Conservation (phyloP, 2,888 invertebrate genomes). For the Tetramorium bicarinatum region DNA sequence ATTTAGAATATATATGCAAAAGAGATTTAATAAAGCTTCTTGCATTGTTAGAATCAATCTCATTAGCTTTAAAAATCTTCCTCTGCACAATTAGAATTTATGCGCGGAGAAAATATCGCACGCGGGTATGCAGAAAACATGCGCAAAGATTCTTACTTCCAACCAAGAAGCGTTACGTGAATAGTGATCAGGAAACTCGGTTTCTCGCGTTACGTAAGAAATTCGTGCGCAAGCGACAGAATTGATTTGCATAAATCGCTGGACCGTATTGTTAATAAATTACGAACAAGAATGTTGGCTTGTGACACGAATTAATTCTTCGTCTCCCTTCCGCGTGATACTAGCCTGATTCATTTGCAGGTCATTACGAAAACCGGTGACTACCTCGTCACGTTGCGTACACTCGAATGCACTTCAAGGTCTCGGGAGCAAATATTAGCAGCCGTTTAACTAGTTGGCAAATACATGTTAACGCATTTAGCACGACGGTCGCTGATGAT, state of each 20-base stretch:
- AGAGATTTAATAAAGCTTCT: not conserved
- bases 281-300: not conserved
- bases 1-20: not conserved
- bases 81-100: not conserved
- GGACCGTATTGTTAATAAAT: slow-evolving; percentile 5
- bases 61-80: not conserved
- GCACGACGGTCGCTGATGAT: slow-evolving; percentile 38
- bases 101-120: not conserved
- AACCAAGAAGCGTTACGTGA: slow-evolving; percentile 21
- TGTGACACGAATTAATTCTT: slow-evolving; percentile 55
- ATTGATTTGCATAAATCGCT: slow-evolving; percentile 5
- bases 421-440: slow-evolving; percentile 63
- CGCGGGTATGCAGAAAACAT: not conserved
- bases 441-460: slow-evolving; percentile 71
- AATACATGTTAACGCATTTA: slow-evolving; percentile 71
- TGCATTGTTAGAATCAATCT: not conserved
- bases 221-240: not conserved
- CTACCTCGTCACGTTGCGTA: slow-evolving; percentile 57
- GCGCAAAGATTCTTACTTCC: slow-evolving; percentile 1
- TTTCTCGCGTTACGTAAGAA: slow-evolving; percentile 34
- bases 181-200: slow-evolving; percentile 9
- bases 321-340: slow-evolving; percentile 49
- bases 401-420: slow-evolving; percentile 65
- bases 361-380: slow-evolving; percentile 60
- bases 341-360: slow-evolving; percentile 63